phyloP scores from a whole-genome alignment of 2,797 vertebrate species.

The Austrolebias charrua region DNA sequence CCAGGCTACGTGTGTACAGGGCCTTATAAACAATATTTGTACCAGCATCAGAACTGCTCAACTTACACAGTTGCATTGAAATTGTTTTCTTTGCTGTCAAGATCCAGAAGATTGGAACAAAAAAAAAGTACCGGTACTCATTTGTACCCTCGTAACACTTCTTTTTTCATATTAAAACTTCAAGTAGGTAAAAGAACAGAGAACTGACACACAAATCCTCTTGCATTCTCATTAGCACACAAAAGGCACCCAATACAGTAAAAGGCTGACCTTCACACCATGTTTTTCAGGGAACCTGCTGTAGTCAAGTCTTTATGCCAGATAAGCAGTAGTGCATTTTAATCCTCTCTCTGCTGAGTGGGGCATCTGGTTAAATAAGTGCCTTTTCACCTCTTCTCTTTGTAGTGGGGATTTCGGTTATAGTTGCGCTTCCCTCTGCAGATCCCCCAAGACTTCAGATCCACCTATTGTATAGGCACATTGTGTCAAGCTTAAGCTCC shows the following conservation, averaged over 20 bases:
- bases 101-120: slow-evolving; percentile 39
- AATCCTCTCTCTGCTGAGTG: slow-evolving; percentile 82
- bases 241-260: slow-evolving; percentile 73
- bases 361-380: slow-evolving; percentile 82
- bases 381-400: slow-evolving; percentile 77
- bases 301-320: slow-evolving; percentile 76
- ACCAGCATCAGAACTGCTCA: slow-evolving; percentile 4
- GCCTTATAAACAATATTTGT: background rate
- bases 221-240: slow-evolving; percentile 77
- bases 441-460: slow-evolving; percentile 74
- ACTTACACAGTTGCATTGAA: slow-evolving; percentile 28
- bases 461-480: slow-evolving; percentile 72
- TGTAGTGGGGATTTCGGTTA: slow-evolving; percentile 78
- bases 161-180: slow-evolving; percentile 49
- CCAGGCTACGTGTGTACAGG: no score
- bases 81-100: slow-evolving; percentile 32
- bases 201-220: slow-evolving; percentile 57
- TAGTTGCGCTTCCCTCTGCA: slow-evolving; percentile 69
- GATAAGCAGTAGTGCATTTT: slow-evolving; percentile 81
- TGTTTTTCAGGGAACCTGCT: slow-evolving; percentile 76
- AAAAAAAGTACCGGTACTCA: slow-evolving; percentile 54
- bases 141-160: slow-evolving; percentile 42
- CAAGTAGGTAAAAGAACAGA: slow-evolving; percentile 49
- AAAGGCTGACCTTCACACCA: slow-evolving; percentile 77
- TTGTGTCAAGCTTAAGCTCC: slow-evolving; percentile 76